Percentiles rank a stretch among this genome's conserved stretches.
These are phyloP conservation scores for Leiothrix lutea DNA, from an alignment of 2,113 vertebrate species.

Conservation along the genomic window DNA sequence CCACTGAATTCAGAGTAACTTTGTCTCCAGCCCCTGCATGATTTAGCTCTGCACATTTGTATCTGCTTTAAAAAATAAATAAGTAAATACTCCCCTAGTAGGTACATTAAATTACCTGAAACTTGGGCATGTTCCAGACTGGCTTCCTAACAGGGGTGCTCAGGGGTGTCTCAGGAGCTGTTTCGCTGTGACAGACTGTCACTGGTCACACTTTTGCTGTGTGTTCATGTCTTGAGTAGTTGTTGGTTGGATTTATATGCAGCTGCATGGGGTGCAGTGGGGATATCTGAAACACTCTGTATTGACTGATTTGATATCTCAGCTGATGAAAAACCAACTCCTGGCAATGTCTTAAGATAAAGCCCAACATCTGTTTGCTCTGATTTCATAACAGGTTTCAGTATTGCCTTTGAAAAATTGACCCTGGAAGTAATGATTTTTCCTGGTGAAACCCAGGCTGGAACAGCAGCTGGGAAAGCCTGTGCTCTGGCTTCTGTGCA, in stretches of 20 bases:
- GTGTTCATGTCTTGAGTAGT: background rate
- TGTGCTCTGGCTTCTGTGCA: background rate
- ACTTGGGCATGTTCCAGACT: slow-evolving; percentile 54
- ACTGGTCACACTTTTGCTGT: background rate
- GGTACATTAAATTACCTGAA: background rate
- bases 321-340: slow-evolving; percentile 38
- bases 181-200: background rate
- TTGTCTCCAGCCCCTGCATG: background rate
- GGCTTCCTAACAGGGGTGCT: slow-evolving; percentile 1
- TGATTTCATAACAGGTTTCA: background rate
- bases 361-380: background rate
- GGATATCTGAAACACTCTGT: background rate
- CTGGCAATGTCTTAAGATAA: background rate
- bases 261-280: background rate
- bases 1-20: background rate
- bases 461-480: background rate
- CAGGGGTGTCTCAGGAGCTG: background rate
- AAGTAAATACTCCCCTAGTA: background rate
- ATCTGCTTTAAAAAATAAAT: background rate
- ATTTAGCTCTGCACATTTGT: background rate
- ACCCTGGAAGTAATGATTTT: background rate
- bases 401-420: background rate
- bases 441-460: background rate
- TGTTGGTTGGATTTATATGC: background rate
- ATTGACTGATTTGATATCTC: slow-evolving; percentile 23